phyloP scores from a whole-genome alignment of 2,113 vertebrate species.

The Panthera leo region DNA sequence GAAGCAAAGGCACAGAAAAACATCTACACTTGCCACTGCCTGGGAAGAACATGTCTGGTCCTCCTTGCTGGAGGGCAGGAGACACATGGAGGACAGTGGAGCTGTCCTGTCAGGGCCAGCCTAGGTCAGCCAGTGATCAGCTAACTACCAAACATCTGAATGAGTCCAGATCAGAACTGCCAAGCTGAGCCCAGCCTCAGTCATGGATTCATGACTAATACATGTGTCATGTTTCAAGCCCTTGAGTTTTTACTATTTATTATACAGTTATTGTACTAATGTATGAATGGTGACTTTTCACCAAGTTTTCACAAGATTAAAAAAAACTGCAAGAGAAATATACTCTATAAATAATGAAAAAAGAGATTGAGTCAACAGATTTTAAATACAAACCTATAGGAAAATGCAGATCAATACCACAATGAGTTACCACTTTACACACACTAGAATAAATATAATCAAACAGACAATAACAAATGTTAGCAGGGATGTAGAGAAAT shows the following conservation, averaged over 20 bases:
- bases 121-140: neutral
- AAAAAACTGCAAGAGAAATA: neutral
- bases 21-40: neutral
- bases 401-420: neutral
- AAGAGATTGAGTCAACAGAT: neutral
- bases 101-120: neutral
- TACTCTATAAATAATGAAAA: neutral
- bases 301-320: neutral
- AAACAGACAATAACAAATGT: neutral
- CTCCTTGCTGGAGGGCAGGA: neutral
- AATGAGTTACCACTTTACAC: neutral
- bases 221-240: neutral
- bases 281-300: neutral
- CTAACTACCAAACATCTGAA: neutral
- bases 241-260: neutral
- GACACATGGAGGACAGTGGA: neutral
- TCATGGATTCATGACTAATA: neutral
- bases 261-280: neutral
- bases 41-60: neutral
- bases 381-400: neutral
- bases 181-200: accelerated
- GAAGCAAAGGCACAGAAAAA: neutral
- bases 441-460: neutral
- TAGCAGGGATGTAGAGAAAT: neutral
- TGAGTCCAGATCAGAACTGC: neutral